Evolutionary conservation across 2,113 vertebrate genomes (phyloP).

Genomic region (Indri indri): DNA sequence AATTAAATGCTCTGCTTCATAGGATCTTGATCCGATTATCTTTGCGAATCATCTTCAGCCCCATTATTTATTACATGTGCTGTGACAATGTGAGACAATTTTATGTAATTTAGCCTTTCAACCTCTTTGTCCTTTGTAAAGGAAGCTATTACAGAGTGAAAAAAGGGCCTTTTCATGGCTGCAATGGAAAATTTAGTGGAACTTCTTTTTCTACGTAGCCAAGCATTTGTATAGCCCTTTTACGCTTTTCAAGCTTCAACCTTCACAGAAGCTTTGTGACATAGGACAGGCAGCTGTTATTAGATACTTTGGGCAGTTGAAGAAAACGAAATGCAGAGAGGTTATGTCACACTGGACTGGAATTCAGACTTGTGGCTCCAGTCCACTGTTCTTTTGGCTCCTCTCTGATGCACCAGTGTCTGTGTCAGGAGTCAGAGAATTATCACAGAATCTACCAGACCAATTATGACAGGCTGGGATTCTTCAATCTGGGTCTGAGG

Average conservation of each 20-base stretch:
- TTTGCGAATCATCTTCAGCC: conserved; percentile 44
- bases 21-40: conserved; percentile 37
- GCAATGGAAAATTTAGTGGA: conserved; percentile 16
- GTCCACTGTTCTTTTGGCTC: not conserved
- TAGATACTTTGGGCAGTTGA: conserved; percentile 8
- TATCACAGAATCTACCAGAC: not conserved
- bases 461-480: not conserved
- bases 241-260: conserved; percentile 25
- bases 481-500: not conserved
- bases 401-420: not conserved
- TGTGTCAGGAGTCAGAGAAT: not conserved
- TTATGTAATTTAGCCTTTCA: conserved; percentile 59
- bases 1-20: not conserved
- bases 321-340: not conserved
- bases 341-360: not conserved
- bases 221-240: not conserved
- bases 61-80: conserved; percentile 35
- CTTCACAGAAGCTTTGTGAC: conserved; percentile 18
- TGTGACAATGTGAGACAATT: conserved; percentile 46
- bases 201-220: conserved; percentile 24
- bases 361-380: conserved; percentile 34
- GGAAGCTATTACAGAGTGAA: conserved; percentile 45
- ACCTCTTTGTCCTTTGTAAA: conserved; percentile 51
- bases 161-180: conserved; percentile 22
- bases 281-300: not conserved